Evolutionary conservation across 1,140 invertebrate species (phyloP).

Genomic region (Sitodiplosis mosellana): DNA sequence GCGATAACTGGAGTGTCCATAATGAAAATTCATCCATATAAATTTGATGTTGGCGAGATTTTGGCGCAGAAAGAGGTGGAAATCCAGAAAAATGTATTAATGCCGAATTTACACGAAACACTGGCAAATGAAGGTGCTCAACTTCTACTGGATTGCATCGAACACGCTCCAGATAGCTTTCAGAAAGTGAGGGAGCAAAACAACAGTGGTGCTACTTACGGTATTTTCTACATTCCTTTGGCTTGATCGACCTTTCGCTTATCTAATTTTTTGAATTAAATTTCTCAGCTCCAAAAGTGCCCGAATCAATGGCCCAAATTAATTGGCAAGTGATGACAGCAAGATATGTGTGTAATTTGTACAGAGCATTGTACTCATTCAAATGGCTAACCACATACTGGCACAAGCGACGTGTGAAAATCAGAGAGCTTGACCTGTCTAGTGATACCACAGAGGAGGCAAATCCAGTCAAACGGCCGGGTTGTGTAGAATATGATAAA

Average conservation of each 20-base stretch:
- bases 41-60: constrained; percentile 73
- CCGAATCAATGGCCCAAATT: constrained; percentile 33
- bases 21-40: constrained; percentile 70
- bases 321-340: constrained; percentile 42
- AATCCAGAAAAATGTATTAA: constrained; percentile 39
- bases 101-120: constrained; percentile 42
- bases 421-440: constrained; percentile 32
- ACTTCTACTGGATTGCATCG: constrained; percentile 42
- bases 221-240: constrained; percentile 23
- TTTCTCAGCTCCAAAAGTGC: constrained; percentile 52
- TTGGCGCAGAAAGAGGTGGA: constrained; percentile 40
- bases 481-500: constrained; percentile 31
- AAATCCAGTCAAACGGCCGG: constrained; percentile 13
- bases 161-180: constrained; percentile 37
- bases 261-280: background rate
- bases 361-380: constrained; percentile 42
- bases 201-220: constrained; percentile 41
- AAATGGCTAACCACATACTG: constrained; percentile 40
- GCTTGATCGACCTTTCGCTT: too few relatives aligned
- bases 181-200: constrained; percentile 37
- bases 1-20: constrained; percentile 65
- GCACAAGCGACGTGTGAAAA: constrained; percentile 33
- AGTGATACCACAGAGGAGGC: constrained; percentile 9
- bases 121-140: constrained; percentile 50
- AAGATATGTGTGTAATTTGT: constrained; percentile 39